Base-by-base conservation (phyloP, 2,888 invertebrate species). In the Eulithis testata region DNA sequence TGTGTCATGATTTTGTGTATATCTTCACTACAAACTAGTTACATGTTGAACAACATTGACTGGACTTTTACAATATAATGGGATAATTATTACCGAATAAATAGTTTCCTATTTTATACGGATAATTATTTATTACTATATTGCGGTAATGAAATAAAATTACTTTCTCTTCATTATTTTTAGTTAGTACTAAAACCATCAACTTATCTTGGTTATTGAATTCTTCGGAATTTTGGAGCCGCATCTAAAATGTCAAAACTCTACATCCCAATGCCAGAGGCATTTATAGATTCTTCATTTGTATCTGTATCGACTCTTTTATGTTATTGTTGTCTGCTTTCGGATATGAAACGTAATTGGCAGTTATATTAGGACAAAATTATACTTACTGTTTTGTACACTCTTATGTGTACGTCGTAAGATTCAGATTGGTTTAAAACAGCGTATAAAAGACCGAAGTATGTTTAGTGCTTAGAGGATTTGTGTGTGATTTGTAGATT, bases 281-380 rank as follows among this genome's bases (percentile, higher is more conserved):
- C 89, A 88, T 91, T 90, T 91, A 91, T 89, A 91, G 92, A 90
- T 91, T 88, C 90, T 90, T 91, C 91, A 92, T 92, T 91, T 91
- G 87, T 91, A 86, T 91, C 85, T 87, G 81, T 87, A 89, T 91
- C 89, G 91, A 91, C 88, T 87, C 89, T 79, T 88, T 88, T 90
- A 90, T 90, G 88, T 90, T 89, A 91, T 88, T 90, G 88, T 91
- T 84, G 77, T 87, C 87, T 85, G 79, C 82, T 85, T 79, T 81
- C 79, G 80, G 82, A 83, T 85, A 87, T 84, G 78, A 82, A 82
- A 83, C 77, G 85, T 89, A 89, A 91, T 91, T 89, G 89, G 81
- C 79, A 82, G 81, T 84, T 82, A 81, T 73, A 69, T 75, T 78
- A 78, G 83, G 75, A 77, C 81, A 78, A 82, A 80, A 63, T 75